phyloP scores from a whole-genome alignment of 2,113 vertebrate species.

The Myrmecobius fasciatus region DNA sequence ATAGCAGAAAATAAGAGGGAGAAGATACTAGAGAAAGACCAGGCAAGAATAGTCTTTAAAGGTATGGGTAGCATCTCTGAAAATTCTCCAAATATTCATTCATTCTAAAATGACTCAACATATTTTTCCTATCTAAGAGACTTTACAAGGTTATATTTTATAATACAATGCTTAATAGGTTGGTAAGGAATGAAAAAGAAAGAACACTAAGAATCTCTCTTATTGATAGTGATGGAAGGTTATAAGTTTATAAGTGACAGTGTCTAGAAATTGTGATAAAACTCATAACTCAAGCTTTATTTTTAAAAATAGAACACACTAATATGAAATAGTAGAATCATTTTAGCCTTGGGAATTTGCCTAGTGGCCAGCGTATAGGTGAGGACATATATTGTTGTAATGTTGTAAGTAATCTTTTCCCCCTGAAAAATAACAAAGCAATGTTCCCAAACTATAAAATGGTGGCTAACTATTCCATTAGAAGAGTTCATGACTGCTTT shows the following conservation, averaged over 20 bases:
- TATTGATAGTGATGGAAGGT: background rate
- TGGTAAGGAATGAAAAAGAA: background rate
- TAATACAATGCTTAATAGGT: background rate
- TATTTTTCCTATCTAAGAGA: background rate
- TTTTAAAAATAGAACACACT: background rate
- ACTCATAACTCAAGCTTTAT: background rate
- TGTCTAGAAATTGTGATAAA: background rate
- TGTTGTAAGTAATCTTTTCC: too few species aligned
- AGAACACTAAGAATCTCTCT: background rate
- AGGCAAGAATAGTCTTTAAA: background rate
- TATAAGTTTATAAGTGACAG: background rate
- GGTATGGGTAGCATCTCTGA: background rate
- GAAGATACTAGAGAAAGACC: background rate
- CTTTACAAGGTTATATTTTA: background rate
- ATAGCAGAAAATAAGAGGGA: background rate
- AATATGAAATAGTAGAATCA: background rate
- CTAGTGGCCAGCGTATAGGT: background rate
- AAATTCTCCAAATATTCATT: conserved; percentile 6
- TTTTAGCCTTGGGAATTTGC: background rate
- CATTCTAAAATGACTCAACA: background rate
- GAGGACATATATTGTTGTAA: background rate
- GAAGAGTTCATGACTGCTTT: background rate
- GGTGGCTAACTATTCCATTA: background rate
- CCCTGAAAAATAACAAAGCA: background rate
- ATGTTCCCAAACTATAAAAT: background rate